Evolutionary conservation across 2,888 invertebrate genomes (phyloP), one percentile per base, ranked within the genome.

Genomic region (Epicampocera succincta): DNA sequence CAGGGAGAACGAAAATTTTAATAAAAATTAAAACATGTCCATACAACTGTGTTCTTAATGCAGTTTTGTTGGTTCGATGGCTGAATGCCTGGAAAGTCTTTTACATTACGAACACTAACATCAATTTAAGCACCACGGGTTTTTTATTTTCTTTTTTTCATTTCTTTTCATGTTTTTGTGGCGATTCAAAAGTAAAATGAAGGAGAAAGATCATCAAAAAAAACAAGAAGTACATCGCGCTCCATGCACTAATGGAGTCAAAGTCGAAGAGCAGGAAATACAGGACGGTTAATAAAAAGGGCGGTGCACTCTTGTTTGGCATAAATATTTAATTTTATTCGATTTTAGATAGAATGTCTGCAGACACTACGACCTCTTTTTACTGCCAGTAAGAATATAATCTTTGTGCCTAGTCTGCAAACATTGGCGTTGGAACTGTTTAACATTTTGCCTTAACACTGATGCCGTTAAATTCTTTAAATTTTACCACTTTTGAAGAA

Each of bases 301-400:
- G 82, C 65, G 66, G 81, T 78, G 82, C 74, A 74, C 78, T 78
- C 56, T 73, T 17, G 66, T 66, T 82, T 74, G 71, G 38, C 48
- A 82, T 69, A 76, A 61, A 71, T 74, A 74, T 58, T 60, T 58
- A 9, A 48, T 76, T 50, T 72, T 72, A 66, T 52, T 76, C 71
- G 61, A 13, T 42, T 42, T 9, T 25, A 61, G 38, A 46, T 33
- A 15, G 12, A 29, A 19, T 56, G 63, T 38, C 12, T 46, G 40
- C 25, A 25, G n/a, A 71, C 71, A 65, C 56, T 61, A 6, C 11
- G 11, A 12, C 46, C 71, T 48, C 19, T 2, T 15, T 48, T 44
- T 15, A 69, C 61, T 15, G 19, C 12, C 19, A 5, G n/a, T n/a
- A n/a, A n/a, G n/a, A n/a, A n/a, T n/a, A n/a, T n/a, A n/a, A n/a